Evolutionary conservation across 2,113 vertebrate genomes (phyloP), one percentile per base, ranked within the genome.

Genomic region (Perca fluviatilis): DNA sequence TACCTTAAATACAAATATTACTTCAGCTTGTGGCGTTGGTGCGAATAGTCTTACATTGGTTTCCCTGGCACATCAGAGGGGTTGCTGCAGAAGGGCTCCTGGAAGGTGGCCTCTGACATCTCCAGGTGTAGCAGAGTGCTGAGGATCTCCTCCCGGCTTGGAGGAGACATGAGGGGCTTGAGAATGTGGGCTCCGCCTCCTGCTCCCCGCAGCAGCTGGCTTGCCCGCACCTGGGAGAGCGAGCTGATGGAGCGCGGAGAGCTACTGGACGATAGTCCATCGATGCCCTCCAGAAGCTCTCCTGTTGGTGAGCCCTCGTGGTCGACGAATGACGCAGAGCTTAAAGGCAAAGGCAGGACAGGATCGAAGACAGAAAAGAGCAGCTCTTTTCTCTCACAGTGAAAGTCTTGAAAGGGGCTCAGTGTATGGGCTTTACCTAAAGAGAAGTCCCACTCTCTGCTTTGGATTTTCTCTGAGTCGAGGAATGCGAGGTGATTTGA

Each of bases 161-260:
- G 98, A 47, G 98, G 98, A 43, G 97, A 99, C 98, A 99, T 99
- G 23, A 99, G 96, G 60, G 98, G 98, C 90, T 99, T 99, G 85
- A 99, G 96, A 73, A 99, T 93, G 84, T 97, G 96, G 53, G 93
- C 90, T 50, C 94, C 95, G 82, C 90, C 89, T 77, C 96, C 97
- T 30, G 95, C 88, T 56, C 96, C 96, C 60, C 97, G 97, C 90
- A 95, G 95, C 40, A 94, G 93, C 83, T 97, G 96, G 91, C 89
- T 96, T 66, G 95, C 95, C 89, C 96, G 98, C 64, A 96, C 95
- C 4, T 99, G 98, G 30, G 96, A 97, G 4, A 97, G 95, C n/a
- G 98, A 99, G 92, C 95, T 97, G 84, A 97, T 91, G 73, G 98
- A 99, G 80, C 97, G 93, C 13, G 98, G 98, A 2, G 98, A 99